These are phyloP conservation scores for Resseliella maxima DNA, from an alignment of 2,888 invertebrate genomes.

Conservation along the genomic window DNA sequence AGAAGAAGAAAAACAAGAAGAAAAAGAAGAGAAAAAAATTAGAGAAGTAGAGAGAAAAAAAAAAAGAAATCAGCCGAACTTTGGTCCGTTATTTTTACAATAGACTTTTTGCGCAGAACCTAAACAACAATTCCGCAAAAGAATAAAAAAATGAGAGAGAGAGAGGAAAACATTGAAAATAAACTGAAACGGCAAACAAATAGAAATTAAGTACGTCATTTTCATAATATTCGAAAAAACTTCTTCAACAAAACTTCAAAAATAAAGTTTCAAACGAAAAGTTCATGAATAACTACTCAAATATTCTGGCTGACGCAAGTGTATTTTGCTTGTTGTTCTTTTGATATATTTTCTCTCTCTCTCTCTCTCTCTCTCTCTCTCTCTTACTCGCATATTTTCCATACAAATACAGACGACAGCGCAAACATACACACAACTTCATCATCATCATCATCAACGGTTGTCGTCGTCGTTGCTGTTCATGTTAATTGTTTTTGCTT, in stretches of 20 bases:
- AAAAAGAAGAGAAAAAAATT: not conserved
- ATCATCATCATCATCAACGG: no score
- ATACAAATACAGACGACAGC: not conserved
- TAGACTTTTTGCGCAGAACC: constrained; percentile 25
- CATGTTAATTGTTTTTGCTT: not conserved
- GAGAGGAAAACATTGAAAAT: not conserved
- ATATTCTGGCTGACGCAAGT: constrained; percentile 27
- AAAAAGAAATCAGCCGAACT: not conserved
- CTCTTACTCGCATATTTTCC: no score
- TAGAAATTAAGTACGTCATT: not conserved
- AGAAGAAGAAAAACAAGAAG: not conserved
- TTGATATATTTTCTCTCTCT: not conserved
- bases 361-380: not conserved
- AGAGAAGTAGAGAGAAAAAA: not conserved
- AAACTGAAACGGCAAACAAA: no score
- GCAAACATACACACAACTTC: not conserved
- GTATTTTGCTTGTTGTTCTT: not conserved
- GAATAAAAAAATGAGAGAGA: not conserved
- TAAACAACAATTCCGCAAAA: not conserved
- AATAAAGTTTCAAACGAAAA: not conserved
- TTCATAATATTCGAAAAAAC: not conserved
- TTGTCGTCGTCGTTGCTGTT: no score
- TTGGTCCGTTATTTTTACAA: not conserved
- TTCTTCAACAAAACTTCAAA: no score
- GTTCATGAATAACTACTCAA: not conserved